Base-by-base conservation (phyloP, 1,140 invertebrate species). In the Lerema accius region DNA sequence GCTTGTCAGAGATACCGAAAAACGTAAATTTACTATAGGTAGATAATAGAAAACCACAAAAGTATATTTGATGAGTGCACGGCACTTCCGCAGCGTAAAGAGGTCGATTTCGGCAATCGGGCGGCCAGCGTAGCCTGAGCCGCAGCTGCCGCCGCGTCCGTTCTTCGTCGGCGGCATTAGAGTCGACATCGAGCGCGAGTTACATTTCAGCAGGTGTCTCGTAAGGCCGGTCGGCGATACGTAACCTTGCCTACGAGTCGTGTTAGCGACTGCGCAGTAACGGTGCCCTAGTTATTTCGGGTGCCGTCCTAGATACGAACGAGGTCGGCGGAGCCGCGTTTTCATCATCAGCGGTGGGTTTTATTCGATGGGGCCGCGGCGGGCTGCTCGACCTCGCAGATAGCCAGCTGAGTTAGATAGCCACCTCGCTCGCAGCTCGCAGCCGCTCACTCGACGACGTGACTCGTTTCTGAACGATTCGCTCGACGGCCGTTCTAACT, bases 251-350 rank as follows among this genome's bases (percentile, higher is more conserved):
- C 70, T 76, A 69, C 63, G 67, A 81, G 75, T 81, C 79, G 82
- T 72, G 80, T 79, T 83, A 79, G 81, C 80, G 76, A 48, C 75
- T 86, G 84, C 82, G 86, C 82, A 84, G 77, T 87, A 82, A 89
- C 82, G 74, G 77, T 81, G 86, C 73, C 84, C 86, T 81, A 89
- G 86, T 87, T 89, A 89, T 89, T 89, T 89, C 74, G 82, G 86
- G 84, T 89, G 69, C 74, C 78, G 86, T 80, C 82, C 86, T 84
- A 89, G 76, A 82, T 86, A 65, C 50, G 50, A 83, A 83, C 84
- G 83, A 87, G 86, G 86, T 78, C 84, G 69, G 63, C 73, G 64
- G 76, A 73, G 80, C 79, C 76, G 75, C 78, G 82, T 84, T 86
- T 84, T 85, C 84, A 86, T 89, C 82, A 86, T 78, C 78, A 78